Evolutionary conservation across 53 echinoderm and acorn worm species (phyloP).

Genomic region (Hippasteria phrygiana): DNA sequence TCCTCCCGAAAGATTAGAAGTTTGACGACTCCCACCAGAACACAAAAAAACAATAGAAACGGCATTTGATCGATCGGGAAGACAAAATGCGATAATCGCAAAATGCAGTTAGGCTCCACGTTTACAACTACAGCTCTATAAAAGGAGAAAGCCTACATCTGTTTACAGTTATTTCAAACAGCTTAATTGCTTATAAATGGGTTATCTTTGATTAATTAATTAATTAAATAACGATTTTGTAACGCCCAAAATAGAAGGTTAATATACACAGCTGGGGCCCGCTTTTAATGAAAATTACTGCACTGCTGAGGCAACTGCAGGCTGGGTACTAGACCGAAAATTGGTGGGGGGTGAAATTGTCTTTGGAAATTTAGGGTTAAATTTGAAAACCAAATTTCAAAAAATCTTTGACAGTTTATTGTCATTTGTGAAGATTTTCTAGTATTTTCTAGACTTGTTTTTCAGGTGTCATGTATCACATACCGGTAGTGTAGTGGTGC

Average conservation of each 20-base stretch:
- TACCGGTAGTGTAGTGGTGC: no score
- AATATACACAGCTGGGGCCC: not conserved
- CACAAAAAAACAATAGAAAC: not conserved
- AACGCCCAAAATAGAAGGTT: not conserved
- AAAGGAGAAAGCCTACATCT: not conserved
- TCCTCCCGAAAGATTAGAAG: not conserved
- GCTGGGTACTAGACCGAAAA: no score
- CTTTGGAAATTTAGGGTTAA: no score
- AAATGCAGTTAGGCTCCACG: not conserved
- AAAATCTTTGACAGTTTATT: no score
- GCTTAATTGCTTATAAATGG: not conserved
- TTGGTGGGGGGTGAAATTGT: no score
- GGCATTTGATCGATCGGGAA: not conserved
- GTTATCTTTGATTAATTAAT: conserved; percentile 11
- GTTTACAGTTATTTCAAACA: conserved; percentile 20
- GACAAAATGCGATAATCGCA: not conserved
- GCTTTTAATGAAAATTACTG: no score
- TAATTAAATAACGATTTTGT: conserved; percentile 16
- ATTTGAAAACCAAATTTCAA: no score
- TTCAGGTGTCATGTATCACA: no score
- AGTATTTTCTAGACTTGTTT: no score
- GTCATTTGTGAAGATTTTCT: no score
- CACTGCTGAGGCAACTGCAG: not conserved
- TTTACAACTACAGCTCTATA: no score
- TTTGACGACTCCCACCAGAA: not conserved